These are phyloP conservation scores for Pocota personata DNA, from an alignment of 2,888 invertebrate species.

Conservation along the genomic window DNA sequence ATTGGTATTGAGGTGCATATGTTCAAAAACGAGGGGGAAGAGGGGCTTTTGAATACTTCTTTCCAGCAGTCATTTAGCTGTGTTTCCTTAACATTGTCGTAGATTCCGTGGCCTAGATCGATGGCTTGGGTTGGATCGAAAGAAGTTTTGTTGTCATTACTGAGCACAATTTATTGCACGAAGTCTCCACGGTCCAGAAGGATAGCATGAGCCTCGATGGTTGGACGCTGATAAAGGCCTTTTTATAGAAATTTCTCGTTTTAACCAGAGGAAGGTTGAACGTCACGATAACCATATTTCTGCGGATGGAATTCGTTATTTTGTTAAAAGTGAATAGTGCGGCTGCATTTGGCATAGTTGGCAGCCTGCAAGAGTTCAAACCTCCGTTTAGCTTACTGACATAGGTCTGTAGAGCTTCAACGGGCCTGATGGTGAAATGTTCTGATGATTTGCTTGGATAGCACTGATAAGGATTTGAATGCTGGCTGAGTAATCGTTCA, in stretches of 20 bases:
- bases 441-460: too few relatives aligned
- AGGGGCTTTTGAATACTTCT: neutral
- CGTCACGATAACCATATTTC: neutral
- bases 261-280: neutral
- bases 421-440: neutral
- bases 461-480: neutral
- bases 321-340: neutral
- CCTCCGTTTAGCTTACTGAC: neutral
- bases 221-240: conserved; percentile 13
- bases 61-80: neutral
- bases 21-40: neutral
- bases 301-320: neutral
- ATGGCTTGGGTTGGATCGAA: neutral
- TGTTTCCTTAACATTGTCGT: neutral
- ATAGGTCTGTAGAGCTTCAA: neutral
- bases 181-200: neutral
- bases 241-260: too few relatives aligned
- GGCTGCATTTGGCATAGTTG: neutral
- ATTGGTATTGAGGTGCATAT: neutral
- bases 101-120: too few relatives aligned
- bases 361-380: neutral
- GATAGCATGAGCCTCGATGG: neutral
- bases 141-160: neutral
- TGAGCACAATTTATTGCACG: neutral
- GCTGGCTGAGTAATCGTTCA: neutral